Percentiles rank a stretch among this genome's conserved stretches.
Conservation (phyloP, 2,797 vertebrate genomes). For the Neosilurus hyrtlii region DNA sequence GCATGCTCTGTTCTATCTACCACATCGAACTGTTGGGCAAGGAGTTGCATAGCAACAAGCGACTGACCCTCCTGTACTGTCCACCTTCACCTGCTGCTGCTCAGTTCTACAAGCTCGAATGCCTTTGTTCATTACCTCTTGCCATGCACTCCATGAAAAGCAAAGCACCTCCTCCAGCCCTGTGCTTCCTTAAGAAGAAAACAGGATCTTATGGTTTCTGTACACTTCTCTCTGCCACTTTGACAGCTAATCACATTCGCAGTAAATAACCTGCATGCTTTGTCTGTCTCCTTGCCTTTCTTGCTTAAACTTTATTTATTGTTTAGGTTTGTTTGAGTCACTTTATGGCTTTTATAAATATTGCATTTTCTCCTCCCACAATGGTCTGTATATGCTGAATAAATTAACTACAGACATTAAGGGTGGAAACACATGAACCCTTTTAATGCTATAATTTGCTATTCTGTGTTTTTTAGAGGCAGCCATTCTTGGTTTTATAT, state of each 20-base stretch:
- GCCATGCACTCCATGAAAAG: constrained; percentile 35
- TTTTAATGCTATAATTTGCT: not conserved
- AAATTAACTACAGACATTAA: constrained; percentile 33
- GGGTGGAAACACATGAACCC: constrained; percentile 23
- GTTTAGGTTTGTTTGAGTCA: constrained; percentile 45
- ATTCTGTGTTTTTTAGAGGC: constrained; percentile 14
- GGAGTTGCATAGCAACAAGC: constrained; percentile 81
- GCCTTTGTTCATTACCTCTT: constrained; percentile 58
- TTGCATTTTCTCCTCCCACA: constrained; percentile 15
- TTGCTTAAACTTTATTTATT: constrained; percentile 47
- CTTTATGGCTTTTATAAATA: constrained; percentile 45
- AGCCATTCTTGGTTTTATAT: constrained; percentile 23
- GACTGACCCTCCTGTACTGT: constrained; percentile 68
- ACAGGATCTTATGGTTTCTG: constrained; percentile 34
- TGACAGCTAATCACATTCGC: constrained; percentile 43
- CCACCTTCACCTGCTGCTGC: constrained; percentile 58
- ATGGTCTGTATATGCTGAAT: constrained; percentile 34
- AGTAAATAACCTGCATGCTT: constrained; percentile 50
- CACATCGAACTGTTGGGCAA: constrained; percentile 56
- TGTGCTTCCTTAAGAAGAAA: constrained; percentile 26
- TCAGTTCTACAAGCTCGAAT: constrained; percentile 54
- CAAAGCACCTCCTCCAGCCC: constrained; percentile 28
- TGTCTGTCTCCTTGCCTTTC: constrained; percentile 38
- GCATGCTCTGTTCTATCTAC: constrained; percentile 58
- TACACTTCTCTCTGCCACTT: constrained; percentile 35